phyloP scores from a whole-genome alignment of 2,113 vertebrate species.

The Eleginops maclovinus region DNA sequence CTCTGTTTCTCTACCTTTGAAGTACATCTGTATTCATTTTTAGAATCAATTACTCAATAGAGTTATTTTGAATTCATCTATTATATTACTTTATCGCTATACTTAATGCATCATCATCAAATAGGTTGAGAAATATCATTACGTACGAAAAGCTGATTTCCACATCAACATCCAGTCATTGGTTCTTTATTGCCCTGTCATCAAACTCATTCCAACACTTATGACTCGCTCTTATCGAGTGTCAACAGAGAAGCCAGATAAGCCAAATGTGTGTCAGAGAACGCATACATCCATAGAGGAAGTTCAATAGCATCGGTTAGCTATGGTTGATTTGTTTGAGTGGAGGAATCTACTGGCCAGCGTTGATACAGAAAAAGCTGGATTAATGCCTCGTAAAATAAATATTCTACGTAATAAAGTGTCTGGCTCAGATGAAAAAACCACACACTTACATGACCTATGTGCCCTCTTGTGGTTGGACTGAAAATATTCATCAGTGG shows the following conservation, averaged over 20 bases:
- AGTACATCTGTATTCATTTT: background rate
- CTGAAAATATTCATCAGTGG: background rate
- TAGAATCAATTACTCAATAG: no score
- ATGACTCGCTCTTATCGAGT: slow-evolving; percentile 57
- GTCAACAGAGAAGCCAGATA: slow-evolving; percentile 58
- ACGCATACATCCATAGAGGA: background rate
- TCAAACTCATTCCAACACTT: slow-evolving; percentile 55
- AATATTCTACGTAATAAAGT: background rate
- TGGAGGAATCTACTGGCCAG: background rate
- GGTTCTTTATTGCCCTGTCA: slow-evolving; percentile 39
- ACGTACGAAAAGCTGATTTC: background rate
- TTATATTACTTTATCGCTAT: background rate
- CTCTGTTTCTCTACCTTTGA: background rate
- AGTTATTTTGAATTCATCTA: background rate
- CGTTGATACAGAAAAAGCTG: background rate
- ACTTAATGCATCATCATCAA: no score
- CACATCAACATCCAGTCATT: background rate
- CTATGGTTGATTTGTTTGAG: background rate
- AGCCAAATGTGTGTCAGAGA: slow-evolving; percentile 20
- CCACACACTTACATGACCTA: background rate
- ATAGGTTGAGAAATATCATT: background rate
- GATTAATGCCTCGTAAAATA: background rate
- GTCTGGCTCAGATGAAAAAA: background rate
- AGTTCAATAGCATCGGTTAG: background rate
- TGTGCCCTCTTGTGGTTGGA: slow-evolving; percentile 24